These are phyloP conservation scores for Taurulus bubalis DNA, from an alignment of 2,113 vertebrate genomes.

Conservation along the genomic window DNA sequence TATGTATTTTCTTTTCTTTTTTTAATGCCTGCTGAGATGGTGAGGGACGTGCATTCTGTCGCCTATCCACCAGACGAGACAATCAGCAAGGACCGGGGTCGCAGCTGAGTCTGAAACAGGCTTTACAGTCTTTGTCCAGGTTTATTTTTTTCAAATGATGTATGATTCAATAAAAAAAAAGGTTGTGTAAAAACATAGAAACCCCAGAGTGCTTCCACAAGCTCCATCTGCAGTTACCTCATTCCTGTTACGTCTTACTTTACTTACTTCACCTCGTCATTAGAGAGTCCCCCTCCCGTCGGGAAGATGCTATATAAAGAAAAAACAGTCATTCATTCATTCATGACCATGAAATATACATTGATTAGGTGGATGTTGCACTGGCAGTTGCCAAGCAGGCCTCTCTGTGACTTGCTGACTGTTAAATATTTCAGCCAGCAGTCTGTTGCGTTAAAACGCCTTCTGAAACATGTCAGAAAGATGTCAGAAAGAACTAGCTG, in stretches of 20 bases:
- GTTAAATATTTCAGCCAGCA: slow-evolving; percentile 67
- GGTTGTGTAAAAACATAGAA: background rate
- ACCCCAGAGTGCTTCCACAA: background rate
- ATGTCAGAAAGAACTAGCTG: slow-evolving; percentile 40
- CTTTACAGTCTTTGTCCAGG: background rate
- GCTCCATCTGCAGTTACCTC: background rate
- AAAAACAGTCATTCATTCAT: slow-evolving; percentile 48
- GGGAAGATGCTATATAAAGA: slow-evolving; percentile 58
- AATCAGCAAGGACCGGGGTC: background rate
- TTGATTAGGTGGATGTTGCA: slow-evolving; percentile 53
- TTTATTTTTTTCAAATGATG: background rate
- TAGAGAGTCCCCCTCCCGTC: slow-evolving; percentile 15
- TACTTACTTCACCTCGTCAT: slow-evolving; percentile 32
- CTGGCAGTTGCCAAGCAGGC: slow-evolving; percentile 45
- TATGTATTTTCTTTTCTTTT: background rate
- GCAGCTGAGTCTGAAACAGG: background rate
- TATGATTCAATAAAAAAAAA: background rate
- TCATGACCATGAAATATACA: slow-evolving; percentile 73
- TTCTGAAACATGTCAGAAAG: slow-evolving; percentile 34
- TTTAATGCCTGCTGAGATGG: background rate
- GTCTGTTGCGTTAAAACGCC: slow-evolving; percentile 52
- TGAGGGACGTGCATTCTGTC: background rate
- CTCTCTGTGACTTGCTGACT: slow-evolving; percentile 53
- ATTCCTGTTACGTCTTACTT: slow-evolving; percentile 25
- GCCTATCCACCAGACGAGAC: background rate